phyloP scores from a whole-genome alignment of 1,140 invertebrate genomes.

The Cylas formicarius region DNA sequence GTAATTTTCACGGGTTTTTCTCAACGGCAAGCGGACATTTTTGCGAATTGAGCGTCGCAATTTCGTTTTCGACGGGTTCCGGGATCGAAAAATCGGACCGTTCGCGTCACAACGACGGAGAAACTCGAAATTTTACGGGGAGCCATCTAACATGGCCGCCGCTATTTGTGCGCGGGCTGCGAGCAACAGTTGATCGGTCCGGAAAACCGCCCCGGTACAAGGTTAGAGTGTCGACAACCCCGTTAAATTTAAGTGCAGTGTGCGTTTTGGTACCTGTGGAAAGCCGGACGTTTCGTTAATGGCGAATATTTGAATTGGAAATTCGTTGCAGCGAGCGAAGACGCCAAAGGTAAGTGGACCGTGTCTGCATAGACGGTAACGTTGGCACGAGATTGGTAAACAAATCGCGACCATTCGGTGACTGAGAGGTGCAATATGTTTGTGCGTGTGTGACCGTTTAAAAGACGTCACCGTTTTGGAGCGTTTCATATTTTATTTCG shows the following conservation, averaged over 20 bases:
- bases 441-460: no score
- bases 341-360: slow-evolving; percentile 23
- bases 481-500: no score
- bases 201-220: slow-evolving; percentile 11
- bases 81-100: slow-evolving; percentile 2
- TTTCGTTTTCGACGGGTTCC: neutral
- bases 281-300: no score
- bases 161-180: slow-evolving; percentile 15
- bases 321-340: neutral
- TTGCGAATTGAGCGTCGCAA: no score
- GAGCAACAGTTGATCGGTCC: slow-evolving; percentile 20
- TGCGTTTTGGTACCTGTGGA: slow-evolving; percentile 1
- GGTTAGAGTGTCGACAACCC: slow-evolving; percentile 9
- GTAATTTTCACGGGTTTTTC: no score
- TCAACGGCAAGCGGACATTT: no score
- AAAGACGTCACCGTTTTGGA: no score
- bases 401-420: slow-evolving; percentile 19
- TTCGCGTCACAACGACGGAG: slow-evolving; percentile 13
- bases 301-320: no score
- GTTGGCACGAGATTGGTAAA: slow-evolving; percentile 27
- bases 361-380: slow-evolving; percentile 10
- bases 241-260: slow-evolving; percentile 10
- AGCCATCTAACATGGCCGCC: neutral
- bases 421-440: no score
- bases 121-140: neutral